These are phyloP conservation scores for Steatornis caripensis DNA, from an alignment of 2,113 vertebrate species.

Conservation along the genomic window DNA sequence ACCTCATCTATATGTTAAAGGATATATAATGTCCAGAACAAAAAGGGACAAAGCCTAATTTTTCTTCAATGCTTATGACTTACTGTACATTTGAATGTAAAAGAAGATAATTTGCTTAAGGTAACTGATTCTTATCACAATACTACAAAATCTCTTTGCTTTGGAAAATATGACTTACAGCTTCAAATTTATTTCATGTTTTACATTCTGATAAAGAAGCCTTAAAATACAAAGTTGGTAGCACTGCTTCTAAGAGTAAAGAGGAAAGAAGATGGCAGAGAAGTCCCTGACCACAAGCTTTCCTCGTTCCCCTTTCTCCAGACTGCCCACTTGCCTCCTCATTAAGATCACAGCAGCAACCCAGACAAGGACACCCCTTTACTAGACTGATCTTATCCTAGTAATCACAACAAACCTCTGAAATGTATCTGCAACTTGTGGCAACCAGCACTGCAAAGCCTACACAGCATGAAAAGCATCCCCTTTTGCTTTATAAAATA, in stretches of 20 bases:
- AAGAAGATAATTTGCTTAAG: neutral
- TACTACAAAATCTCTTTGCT: neutral
- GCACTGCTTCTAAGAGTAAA: neutral
- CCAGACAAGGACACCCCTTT: neutral
- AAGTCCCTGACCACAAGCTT: neutral
- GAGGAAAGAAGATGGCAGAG: neutral
- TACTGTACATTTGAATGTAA: neutral
- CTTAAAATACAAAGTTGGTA: neutral
- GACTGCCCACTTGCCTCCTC: neutral
- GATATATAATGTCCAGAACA: rapidly evolving
- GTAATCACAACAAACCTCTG: neutral
- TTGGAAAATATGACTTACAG: neutral
- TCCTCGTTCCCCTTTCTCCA: neutral
- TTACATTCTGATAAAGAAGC: neutral
- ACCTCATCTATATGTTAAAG: neutral
- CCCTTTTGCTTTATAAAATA: neutral
- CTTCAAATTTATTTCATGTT: neutral
- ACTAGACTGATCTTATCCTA: neutral
- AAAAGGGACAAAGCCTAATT: neutral
- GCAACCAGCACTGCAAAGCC: neutral
- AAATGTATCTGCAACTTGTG: neutral
- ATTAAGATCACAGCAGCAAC: neutral
- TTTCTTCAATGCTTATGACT: neutral
- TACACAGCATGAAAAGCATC: neutral
- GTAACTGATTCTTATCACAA: neutral